Conservation (phyloP, 2,113 vertebrate genomes). For the Antechinus stuartii region DNA sequence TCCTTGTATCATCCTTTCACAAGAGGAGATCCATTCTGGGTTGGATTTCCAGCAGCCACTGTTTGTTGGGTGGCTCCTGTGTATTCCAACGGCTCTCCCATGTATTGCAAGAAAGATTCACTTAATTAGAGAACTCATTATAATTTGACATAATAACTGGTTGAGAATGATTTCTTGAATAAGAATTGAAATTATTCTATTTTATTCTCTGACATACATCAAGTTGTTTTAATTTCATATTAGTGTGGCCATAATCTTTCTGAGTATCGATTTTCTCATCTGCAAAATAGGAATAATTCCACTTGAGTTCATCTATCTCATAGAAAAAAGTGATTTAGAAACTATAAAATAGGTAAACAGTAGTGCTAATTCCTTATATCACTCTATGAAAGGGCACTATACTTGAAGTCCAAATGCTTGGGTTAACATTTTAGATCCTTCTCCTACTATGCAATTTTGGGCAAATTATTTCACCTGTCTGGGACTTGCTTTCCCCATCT, state of each 20-base stretch:
- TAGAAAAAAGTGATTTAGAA: not conserved
- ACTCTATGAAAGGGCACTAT: not conserved
- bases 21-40: too few species aligned
- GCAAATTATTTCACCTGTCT: not conserved
- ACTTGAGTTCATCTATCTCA: not conserved
- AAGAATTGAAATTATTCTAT: not conserved
- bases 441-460: not conserved
- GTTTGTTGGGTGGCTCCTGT: too few species aligned
- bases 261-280: too few species aligned
- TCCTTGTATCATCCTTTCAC: too few species aligned
- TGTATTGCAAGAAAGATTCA: not conserved
- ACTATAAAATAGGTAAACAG: not conserved
- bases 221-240: not conserved
- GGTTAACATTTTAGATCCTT: not conserved
- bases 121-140: not conserved
- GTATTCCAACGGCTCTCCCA: too few species aligned
- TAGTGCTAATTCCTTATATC: not conserved
- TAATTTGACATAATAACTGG: not conserved
- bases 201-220: not conserved
- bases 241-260: not conserved
- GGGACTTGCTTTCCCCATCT: not conserved
- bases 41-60: too few species aligned
- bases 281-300: not conserved
- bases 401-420: not conserved
- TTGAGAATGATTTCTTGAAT: not conserved